Conservation (phyloP, 1,140 invertebrate species). For the Caenorhabditis briggsae region DNA sequence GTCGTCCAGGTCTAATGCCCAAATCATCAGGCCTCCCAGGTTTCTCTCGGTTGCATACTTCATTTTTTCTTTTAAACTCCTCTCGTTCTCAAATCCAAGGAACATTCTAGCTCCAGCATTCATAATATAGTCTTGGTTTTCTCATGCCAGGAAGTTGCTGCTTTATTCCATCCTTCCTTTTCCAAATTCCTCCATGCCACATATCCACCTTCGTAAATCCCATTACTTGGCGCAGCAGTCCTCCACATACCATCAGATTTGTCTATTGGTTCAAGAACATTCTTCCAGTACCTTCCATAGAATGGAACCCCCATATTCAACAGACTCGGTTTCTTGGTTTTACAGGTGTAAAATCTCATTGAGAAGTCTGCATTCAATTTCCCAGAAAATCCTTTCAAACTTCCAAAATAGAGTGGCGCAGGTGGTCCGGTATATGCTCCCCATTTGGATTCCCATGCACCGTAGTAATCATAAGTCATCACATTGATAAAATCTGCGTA, state of each 20-base stretch:
- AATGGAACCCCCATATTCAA: conserved; percentile 76
- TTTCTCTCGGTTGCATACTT: conserved; percentile 83
- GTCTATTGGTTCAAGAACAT: conserved; percentile 73
- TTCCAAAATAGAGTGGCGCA: conserved; percentile 74
- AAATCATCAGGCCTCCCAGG: conserved; percentile 87
- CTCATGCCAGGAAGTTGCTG: conserved; percentile 63
- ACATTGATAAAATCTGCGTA: conserved; percentile 74
- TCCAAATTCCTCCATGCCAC: conserved; percentile 68
- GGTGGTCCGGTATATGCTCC: conserved; percentile 74
- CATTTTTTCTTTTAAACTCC: conserved; percentile 67
- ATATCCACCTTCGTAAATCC: conserved; percentile 70
- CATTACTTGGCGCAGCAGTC: conserved; percentile 61
- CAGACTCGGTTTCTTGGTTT: conserved; percentile 63
- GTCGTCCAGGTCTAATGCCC: conserved; percentile 93
- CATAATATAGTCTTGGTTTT: conserved; percentile 65
- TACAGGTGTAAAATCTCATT: conserved; percentile 75
- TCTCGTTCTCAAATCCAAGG: conserved; percentile 68
- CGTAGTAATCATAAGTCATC: conserved; percentile 77
- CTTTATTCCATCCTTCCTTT: conserved; percentile 51
- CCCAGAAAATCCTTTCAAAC: conserved; percentile 72
- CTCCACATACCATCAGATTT: conserved; percentile 73
- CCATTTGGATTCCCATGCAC: conserved; percentile 71
- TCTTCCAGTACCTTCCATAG: conserved; percentile 77
- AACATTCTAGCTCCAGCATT: conserved; percentile 61
- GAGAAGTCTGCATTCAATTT: conserved; percentile 77